phyloP scores from a whole-genome alignment of 2,797 vertebrate genomes.

The Acridotheres tristis region DNA sequence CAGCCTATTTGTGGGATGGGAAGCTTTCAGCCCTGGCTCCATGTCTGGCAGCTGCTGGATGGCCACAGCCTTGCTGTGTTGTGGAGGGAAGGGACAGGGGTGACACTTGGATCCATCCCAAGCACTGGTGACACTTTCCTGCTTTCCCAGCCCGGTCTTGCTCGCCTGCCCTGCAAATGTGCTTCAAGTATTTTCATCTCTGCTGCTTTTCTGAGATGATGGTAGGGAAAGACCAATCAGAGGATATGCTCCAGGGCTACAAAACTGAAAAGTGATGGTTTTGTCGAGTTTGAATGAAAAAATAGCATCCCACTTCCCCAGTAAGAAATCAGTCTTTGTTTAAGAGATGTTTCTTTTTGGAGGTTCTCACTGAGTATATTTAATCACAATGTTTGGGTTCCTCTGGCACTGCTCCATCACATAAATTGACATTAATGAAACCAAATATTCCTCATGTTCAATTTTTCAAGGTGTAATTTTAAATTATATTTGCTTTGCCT shows the following conservation, averaged over 20 bases:
- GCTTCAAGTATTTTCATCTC: not conserved
- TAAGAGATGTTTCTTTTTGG: not conserved
- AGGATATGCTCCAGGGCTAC: not conserved
- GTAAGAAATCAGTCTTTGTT: not conserved
- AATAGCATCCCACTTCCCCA: not conserved
- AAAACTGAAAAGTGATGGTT: not conserved
- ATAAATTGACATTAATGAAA: not conserved
- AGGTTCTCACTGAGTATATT: not conserved
- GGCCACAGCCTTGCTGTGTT: not conserved
- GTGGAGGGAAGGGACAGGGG: not conserved
- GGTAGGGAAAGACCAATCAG: not conserved
- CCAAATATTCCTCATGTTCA: not conserved
- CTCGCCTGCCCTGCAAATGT: not conserved
- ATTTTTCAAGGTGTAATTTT: not conserved
- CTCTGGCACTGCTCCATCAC: not conserved
- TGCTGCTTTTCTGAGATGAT: not conserved
- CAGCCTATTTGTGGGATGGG: not conserved
- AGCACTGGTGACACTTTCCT: not conserved
- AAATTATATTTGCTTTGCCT: not conserved
- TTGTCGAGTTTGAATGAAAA: not conserved
- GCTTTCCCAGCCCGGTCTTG: not conserved
- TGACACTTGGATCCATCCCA: not conserved
- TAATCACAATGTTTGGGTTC: rapidly evolving
- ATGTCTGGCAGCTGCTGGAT: not conserved
- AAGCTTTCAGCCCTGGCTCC: not conserved